Evolutionary conservation across 2,113 vertebrate genomes (phyloP), one percentile per base, ranked within the genome.

Genomic region (Suncus etruscus): DNA sequence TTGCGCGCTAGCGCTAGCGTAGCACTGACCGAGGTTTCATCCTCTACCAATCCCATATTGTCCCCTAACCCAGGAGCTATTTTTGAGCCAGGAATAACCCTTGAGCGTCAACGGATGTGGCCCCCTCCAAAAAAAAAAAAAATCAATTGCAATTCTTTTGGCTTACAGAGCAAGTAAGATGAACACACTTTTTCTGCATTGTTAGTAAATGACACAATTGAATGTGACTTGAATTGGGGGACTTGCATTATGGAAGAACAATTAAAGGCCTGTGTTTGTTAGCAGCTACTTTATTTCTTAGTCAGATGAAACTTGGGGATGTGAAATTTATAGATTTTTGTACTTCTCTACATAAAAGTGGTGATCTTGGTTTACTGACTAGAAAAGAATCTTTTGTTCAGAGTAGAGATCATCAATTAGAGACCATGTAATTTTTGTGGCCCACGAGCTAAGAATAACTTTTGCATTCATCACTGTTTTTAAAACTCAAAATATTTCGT

Each of bases 381-480:
- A 89, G 65, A 61, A 45, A 69, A 39, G 0, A 29, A 11, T 50
- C 25, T 80, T 81, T 91, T 16, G 69, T 76, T 70, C 75, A 85
- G 75, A 81, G 45, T 32, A 54, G 75, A 50, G 3, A 11, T 51
- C 15, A 88, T n/a, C 25, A 61, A 65, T 22, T 51, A 6, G 25
- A 12, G 54, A 61, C 48, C 18, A 24, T 74, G 61, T 75, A 75
- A 24, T 72, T 85, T 74, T 86, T 72, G 15, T 69, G 69, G 77
- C 58, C 27, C 1, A 27, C 25, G 12, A 80, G 24, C 73, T 61
- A 83, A 74, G 16, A 47, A 65, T 58, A 11, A 6, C 54, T 87
- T 70, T 87, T 81, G 61, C 16, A 31, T 76, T 78, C 82, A 76
- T 79, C 83, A 48, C 29, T 75, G 20, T 18, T 91, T 87, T 51